Evolutionary conservation across 2,113 vertebrate genomes (phyloP).

Genomic region (Verasper variegatus): DNA sequence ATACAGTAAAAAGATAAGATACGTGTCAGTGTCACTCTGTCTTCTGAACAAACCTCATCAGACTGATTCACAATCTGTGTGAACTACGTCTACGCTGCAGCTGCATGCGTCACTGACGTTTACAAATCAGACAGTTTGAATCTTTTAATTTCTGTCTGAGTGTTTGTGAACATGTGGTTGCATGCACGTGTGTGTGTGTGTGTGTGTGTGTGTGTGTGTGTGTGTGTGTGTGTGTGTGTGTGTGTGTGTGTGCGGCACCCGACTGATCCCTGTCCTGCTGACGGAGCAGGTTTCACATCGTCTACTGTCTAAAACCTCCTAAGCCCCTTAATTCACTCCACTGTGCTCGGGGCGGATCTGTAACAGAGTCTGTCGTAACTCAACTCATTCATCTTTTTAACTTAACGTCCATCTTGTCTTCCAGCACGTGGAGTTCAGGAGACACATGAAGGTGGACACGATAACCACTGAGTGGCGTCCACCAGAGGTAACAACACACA

Average conservation of each 20-base stretch:
- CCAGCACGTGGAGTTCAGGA: slow-evolving; percentile 92
- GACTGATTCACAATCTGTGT: too few relatives aligned
- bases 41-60: too few relatives aligned
- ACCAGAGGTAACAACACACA: slow-evolving; percentile 86
- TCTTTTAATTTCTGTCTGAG: too few relatives aligned
- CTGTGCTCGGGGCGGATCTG: not conserved
- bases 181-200: not conserved
- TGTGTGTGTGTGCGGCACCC: not conserved
- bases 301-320: slow-evolving; percentile 35
- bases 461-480: slow-evolving; percentile 86
- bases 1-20: too few relatives aligned
- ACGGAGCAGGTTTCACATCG: slow-evolving; percentile 20
- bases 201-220: too few relatives aligned
- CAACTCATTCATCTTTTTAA: not conserved
- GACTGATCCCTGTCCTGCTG: slow-evolving; percentile 47
- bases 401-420: slow-evolving; percentile 29
- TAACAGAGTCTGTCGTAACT: not conserved
- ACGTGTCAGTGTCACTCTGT: too few relatives aligned
- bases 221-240: not conserved
- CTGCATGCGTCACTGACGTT: too few relatives aligned
- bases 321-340: slow-evolving; percentile 46
- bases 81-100: too few relatives aligned
- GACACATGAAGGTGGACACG: slow-evolving; percentile 86
- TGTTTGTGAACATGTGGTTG: not conserved
- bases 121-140: not conserved